phyloP scores from a whole-genome alignment of 2,797 vertebrate genomes.

The Sylvilagus floridanus region DNA sequence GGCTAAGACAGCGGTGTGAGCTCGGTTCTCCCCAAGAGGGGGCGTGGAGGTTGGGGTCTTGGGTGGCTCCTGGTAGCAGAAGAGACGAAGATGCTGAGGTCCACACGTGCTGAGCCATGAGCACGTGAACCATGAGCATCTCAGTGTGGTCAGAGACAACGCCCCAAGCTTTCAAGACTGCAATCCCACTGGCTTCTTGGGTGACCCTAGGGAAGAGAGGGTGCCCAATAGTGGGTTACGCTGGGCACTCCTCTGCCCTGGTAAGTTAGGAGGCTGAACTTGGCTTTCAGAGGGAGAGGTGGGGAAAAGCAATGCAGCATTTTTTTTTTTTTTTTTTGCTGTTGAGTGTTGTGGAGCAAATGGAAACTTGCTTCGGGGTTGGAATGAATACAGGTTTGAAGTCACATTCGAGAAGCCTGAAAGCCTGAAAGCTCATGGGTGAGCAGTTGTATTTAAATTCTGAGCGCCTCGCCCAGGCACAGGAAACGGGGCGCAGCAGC shows the following conservation, averaged over 20 bases:
- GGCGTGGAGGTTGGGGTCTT: neutral
- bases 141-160: neutral
- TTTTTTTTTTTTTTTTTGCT: neutral
- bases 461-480: neutral
- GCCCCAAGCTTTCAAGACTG: neutral
- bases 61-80: neutral
- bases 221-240: neutral
- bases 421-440: neutral
- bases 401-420: neutral
- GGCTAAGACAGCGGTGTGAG: too few species aligned
- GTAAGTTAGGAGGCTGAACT: neutral
- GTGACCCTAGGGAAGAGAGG: neutral
- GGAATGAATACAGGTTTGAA: neutral
- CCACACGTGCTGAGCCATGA: accelerated
- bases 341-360: neutral
- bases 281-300: neutral
- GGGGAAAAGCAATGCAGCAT: neutral
- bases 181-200: neutral
- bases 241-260: neutral
- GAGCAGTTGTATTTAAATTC: neutral
- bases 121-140: neutral
- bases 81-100: neutral
- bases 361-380: neutral
- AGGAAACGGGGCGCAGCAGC: neutral
- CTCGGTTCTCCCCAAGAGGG: neutral